A percentile compares a stretch with the other conserved stretches of the same genome.
Conservation (phyloP, 2,113 vertebrate genomes). For the Chauna torquata region DNA sequence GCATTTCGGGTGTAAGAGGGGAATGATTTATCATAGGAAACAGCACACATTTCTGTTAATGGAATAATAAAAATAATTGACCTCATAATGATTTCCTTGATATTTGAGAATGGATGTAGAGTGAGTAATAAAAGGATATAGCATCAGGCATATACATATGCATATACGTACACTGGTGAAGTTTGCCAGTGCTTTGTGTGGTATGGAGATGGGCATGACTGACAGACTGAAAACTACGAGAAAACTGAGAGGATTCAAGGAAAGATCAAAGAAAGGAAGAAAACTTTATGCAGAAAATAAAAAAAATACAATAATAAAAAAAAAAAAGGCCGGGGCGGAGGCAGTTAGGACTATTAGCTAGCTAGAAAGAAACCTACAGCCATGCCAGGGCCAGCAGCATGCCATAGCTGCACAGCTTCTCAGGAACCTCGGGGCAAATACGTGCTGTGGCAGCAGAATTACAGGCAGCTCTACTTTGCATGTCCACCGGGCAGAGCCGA, state of each 20-base stretch:
- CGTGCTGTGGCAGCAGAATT: too few species aligned
- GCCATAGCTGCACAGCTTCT: too few species aligned
- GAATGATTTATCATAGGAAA: not conserved
- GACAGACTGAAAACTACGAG: not conserved
- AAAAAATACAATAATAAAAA: too few species aligned
- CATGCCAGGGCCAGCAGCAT: not conserved
- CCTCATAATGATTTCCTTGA: not conserved
- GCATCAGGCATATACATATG: not conserved
- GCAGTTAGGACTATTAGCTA: too few species aligned
- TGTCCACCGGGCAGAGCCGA: too few species aligned
- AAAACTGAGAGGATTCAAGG: too few species aligned
- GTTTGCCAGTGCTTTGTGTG: not conserved
- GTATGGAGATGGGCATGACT: not conserved
- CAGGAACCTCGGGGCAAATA: too few species aligned
- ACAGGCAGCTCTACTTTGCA: too few species aligned
- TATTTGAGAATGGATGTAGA: not conserved
- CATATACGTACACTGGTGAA: not conserved
- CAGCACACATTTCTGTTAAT: not conserved
- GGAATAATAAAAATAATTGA: not conserved
- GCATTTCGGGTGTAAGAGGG: not conserved
- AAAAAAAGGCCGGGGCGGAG: too few species aligned
- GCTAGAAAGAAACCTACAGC: too few species aligned
- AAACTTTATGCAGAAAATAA: too few species aligned
- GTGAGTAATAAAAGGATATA: not conserved
- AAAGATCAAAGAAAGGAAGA: too few species aligned